phyloP scores from a whole-genome alignment of 2,888 invertebrate species.

The Nymphalis polychloros region DNA sequence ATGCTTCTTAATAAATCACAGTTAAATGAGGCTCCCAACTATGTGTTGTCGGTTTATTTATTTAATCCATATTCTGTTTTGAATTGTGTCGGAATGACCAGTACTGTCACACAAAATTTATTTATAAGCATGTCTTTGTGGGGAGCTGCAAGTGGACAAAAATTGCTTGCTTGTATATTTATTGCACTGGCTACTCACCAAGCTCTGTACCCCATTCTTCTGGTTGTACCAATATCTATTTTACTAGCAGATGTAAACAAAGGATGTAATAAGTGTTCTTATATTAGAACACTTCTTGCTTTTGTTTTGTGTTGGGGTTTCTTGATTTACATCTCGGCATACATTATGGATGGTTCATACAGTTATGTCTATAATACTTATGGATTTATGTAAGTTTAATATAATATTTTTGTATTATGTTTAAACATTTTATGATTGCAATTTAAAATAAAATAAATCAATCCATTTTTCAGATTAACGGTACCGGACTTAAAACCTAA shows the following conservation, averaged over 20 bases:
- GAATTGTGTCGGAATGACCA: conserved; percentile 93
- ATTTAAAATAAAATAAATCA: neutral
- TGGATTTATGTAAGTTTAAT: conserved; percentile 88
- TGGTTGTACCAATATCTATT: conserved; percentile 91
- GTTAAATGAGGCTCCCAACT: conserved; percentile 83
- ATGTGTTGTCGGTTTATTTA: conserved; percentile 89
- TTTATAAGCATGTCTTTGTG: conserved; percentile 87
- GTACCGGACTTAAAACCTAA: conserved; percentile 98
- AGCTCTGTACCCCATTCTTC: conserved; percentile 90
- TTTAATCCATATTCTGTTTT: conserved; percentile 94
- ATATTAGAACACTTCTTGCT: conserved; percentile 73
- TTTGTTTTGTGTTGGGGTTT: conserved; percentile 79
- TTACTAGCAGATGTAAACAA: conserved; percentile 82
- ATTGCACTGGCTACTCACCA: conserved; percentile 91
- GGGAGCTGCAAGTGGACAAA: conserved; percentile 84
- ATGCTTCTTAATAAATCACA: conserved; percentile 81
- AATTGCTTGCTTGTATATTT: conserved; percentile 83
- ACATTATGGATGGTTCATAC: conserved; percentile 84
- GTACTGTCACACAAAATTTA: conserved; percentile 95
- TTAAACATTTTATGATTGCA: neutral
- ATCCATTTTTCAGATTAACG: conserved; percentile 84
- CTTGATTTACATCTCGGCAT: conserved; percentile 83
- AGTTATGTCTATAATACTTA: conserved; percentile 87
- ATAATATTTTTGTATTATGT: conserved; percentile 50
- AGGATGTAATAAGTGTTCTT: conserved; percentile 73